Evolutionary conservation across 2,113 vertebrate species (phyloP).

Genomic region (Athene cunicularia): DNA sequence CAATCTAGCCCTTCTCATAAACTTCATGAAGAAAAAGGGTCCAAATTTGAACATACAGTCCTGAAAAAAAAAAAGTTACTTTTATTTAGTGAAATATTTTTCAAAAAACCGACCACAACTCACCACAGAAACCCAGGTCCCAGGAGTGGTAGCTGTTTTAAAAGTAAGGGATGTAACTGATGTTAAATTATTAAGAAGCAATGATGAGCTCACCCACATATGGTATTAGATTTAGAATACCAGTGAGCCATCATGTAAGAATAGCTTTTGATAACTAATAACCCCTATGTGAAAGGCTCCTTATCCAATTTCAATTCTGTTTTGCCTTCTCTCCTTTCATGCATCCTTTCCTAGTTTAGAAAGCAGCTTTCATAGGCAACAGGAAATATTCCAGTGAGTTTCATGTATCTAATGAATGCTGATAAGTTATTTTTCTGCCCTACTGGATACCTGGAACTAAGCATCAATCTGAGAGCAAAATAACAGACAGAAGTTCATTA

Average conservation of each 20-base stretch:
- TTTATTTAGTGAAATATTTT: not conserved
- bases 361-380: constrained; percentile 28
- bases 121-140: not conserved
- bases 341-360: constrained; percentile 7
- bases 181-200: not conserved
- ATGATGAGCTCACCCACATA: not conserved
- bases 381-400: constrained; percentile 45
- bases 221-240: not conserved
- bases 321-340: constrained; percentile 43
- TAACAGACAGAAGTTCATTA: constrained; percentile 44
- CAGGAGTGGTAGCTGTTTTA: not conserved
- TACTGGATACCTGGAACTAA: constrained; percentile 55
- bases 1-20: not conserved
- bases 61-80: not conserved
- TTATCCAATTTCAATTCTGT: constrained; percentile 30
- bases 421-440: constrained; percentile 63
- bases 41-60: not conserved
- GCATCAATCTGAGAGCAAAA: constrained; percentile 39
- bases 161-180: not conserved
- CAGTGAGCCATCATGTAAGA: constrained; percentile 29
- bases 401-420: constrained; percentile 58
- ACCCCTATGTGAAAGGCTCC: not conserved
- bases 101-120: not conserved
- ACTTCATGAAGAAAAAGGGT: not conserved
- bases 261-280: constrained; percentile 57